phyloP scores from a whole-genome alignment of 64 coral and sea anemone genomes.

The Platygyra sinensis region DNA sequence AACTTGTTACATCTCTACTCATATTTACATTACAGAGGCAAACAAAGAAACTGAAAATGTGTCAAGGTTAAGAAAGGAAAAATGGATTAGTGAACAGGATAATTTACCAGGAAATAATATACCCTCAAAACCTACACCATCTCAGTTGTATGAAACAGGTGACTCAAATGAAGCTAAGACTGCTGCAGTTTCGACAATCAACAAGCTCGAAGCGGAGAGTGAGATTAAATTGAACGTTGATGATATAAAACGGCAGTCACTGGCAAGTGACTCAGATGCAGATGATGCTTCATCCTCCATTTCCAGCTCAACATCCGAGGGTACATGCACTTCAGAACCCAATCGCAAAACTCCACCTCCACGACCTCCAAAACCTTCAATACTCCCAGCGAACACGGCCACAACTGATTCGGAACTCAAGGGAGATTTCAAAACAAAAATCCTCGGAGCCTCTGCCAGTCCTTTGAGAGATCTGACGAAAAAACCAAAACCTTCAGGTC shows the following conservation, averaged over 20 bases:
- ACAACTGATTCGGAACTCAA: background rate
- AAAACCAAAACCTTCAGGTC: slow-evolving; percentile 18
- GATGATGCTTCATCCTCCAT: slow-evolving; percentile 3
- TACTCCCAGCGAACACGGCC: background rate
- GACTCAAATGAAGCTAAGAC: background rate
- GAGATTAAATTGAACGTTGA: background rate
- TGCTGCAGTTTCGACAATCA: background rate
- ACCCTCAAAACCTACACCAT: background rate
- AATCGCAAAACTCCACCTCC: background rate
- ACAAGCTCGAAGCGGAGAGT: background rate
- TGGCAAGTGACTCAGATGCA: slow-evolving; percentile 9
- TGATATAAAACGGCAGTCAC: background rate
- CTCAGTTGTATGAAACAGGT: background rate
- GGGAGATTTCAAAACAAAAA: slow-evolving; percentile 44
- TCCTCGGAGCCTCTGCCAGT: slow-evolving; percentile 16
- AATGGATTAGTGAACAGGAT: background rate
- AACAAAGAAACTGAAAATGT: slow-evolving; percentile 11
- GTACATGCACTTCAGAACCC: background rate
- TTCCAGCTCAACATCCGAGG: slow-evolving; percentile 13
- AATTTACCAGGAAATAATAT: background rate
- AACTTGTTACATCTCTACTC: background rate
- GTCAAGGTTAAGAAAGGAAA: background rate
- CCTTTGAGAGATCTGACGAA: slow-evolving; percentile 13
- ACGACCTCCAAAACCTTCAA: slow-evolving; percentile 10
- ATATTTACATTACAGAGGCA: slow-evolving; percentile 20